Conservation (phyloP, 2,113 vertebrate genomes). For the Apus apus region DNA sequence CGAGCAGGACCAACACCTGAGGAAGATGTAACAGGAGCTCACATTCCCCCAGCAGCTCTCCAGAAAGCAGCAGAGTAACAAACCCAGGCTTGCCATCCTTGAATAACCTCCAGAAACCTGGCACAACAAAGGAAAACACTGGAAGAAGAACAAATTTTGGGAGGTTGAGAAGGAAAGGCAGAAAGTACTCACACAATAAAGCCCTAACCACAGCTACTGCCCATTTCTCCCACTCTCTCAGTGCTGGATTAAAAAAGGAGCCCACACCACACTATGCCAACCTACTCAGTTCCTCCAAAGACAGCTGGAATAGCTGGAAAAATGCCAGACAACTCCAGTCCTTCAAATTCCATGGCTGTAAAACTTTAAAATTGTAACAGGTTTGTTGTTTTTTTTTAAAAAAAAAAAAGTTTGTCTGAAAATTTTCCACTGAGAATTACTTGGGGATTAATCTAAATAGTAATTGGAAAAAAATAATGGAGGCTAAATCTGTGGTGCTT, state of each 20-base stretch:
- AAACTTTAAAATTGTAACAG: not conserved
- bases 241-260: slow-evolving; percentile 1
- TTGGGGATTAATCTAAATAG: not conserved
- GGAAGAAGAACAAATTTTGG: not conserved
- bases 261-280: not conserved
- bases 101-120: not conserved
- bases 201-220: not conserved
- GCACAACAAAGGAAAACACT: not conserved
- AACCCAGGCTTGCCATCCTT: not conserved
- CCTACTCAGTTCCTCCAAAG: not conserved
- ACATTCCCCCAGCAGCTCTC: accelerated
- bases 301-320: slow-evolving; percentile 12
- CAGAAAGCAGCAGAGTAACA: not conserved
- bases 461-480: not conserved
- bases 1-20: not conserved
- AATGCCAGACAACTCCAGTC: not conserved
- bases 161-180: not conserved
- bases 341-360: not conserved
- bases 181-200: not conserved
- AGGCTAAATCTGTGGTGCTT: not conserved
- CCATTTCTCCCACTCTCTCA: not conserved
- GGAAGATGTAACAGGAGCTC: not conserved
- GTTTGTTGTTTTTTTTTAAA: not conserved
- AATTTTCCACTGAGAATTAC: not conserved
- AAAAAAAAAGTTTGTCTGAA: not conserved